Evolutionary conservation across 1,140 invertebrate genomes (phyloP).

Genomic region (Leptinotarsa defecta): DNA sequence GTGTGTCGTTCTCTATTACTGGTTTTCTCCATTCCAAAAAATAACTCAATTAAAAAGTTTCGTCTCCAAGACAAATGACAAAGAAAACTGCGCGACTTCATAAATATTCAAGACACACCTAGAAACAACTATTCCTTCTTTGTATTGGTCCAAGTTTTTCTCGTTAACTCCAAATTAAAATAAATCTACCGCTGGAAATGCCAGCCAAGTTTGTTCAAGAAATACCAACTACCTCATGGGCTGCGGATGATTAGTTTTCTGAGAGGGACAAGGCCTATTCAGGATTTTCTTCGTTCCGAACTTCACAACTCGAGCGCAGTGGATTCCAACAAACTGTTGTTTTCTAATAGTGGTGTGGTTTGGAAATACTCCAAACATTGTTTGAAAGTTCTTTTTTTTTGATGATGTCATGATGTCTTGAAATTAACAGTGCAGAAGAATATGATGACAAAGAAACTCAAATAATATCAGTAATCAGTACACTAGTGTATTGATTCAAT

Average conservation of each 20-base stretch:
- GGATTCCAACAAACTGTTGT: background rate
- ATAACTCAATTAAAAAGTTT: slow-evolving; percentile 26
- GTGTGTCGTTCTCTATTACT: background rate
- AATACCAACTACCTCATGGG: slow-evolving; percentile 23
- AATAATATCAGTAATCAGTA: no score
- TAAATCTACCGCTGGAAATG: slow-evolving; percentile 34
- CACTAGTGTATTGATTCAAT: no score
- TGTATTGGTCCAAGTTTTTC: slow-evolving; percentile 32
- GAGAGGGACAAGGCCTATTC: background rate
- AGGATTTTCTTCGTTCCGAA: background rate
- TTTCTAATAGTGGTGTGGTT: background rate
- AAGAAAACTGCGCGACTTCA: slow-evolving; percentile 16
- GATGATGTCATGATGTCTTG: no score
- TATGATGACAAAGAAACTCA: no score
- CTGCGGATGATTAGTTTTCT: slow-evolving; percentile 13
- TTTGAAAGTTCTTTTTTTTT: no score
- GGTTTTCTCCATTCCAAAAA: slow-evolving; percentile 9
- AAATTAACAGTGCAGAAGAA: no score
- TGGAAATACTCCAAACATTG: no score
- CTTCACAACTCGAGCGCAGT: background rate
- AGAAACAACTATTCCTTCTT: slow-evolving; percentile 19
- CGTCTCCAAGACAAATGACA: background rate
- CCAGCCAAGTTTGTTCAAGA: slow-evolving; percentile 4
- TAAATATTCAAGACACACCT: slow-evolving; percentile 30
- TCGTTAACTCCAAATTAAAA: slow-evolving; percentile 41